Evolutionary conservation across 1,140 invertebrate species (phyloP).

Genomic region (Heliothis subflexa): DNA sequence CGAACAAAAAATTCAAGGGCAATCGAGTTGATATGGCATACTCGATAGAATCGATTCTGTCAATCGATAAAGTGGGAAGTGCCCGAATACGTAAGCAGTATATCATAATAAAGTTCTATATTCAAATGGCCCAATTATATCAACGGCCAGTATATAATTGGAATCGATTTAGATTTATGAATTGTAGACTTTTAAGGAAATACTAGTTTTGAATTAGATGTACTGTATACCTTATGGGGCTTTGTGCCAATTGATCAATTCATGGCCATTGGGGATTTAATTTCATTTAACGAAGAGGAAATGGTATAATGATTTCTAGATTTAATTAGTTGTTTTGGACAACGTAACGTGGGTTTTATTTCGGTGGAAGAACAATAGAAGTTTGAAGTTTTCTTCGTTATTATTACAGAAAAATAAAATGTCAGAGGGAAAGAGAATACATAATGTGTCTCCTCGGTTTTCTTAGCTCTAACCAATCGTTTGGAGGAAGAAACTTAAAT

Average conservation of each 20-base stretch:
- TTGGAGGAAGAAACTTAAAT: no score
- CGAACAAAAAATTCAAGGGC: slow-evolving; percentile 21
- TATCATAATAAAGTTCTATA: slow-evolving; percentile 23
- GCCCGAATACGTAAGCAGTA: neutral
- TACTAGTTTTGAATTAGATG: slow-evolving; percentile 12
- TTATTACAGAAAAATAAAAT: no score
- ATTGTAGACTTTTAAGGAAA: slow-evolving; percentile 36
- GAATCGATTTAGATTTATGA: neutral
- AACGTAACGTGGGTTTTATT: neutral
- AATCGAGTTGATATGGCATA: slow-evolving; percentile 1
- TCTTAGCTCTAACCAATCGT: no score
- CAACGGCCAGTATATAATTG: slow-evolving; percentile 20
- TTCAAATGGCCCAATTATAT: slow-evolving; percentile 42
- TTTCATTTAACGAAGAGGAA: neutral
- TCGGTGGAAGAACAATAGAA: neutral
- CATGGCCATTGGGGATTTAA: neutral
- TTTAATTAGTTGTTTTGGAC: neutral
- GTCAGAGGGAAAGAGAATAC: no score
- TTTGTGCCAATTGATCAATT: neutral
- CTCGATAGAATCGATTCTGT: slow-evolving; percentile 4
- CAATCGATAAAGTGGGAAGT: slow-evolving; percentile 8
- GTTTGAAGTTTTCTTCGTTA: no score
- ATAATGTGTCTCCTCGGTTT: no score
- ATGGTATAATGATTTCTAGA: neutral
- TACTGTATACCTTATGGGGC: slow-evolving; percentile 10